Percentiles rank a stretch among this genome's conserved stretches.
Evolutionary conservation across 2,888 invertebrate genomes (phyloP).

Genomic region (Sinohyriopsis cumingii): DNA sequence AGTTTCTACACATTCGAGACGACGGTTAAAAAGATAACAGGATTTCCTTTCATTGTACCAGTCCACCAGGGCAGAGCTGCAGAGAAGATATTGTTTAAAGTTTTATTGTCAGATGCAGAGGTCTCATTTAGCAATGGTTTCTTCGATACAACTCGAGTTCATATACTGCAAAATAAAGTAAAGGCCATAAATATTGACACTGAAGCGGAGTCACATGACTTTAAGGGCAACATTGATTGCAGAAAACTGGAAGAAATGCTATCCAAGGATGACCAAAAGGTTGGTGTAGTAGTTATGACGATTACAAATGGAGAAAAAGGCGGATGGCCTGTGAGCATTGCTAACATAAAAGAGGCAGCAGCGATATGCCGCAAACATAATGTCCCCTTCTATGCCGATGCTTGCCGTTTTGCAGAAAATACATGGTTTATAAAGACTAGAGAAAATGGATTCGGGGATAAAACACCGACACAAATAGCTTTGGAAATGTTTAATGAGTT

Average conservation of each 20-base stretch:
- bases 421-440: constrained; percentile 19
- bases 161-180: constrained; percentile 1
- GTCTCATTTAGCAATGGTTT: constrained; percentile 16
- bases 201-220: background rate
- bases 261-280: background rate
- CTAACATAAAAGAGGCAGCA: constrained; percentile 11
- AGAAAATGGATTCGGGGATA: constrained; percentile 8
- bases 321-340: constrained; percentile 24
- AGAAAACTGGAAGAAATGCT: constrained; percentile 9
- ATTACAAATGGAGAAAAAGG: constrained; percentile 14
- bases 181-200: constrained; percentile 3
- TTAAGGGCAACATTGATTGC: constrained; percentile 17
- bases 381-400: constrained; percentile 13
- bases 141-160: constrained; percentile 21
- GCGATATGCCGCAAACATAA: constrained; percentile 8
- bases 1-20: background rate
- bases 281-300: constrained; percentile 11
- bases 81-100: constrained; percentile 9
- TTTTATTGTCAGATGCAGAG: constrained; percentile 1
- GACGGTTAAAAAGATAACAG: background rate
- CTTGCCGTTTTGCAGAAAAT: constrained; percentile 24
- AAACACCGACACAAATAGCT: constrained; percentile 9
- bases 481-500: constrained; percentile 22
- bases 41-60: constrained; percentile 7
- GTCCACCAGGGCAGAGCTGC: constrained; percentile 24